Evolutionary conservation across 2,888 invertebrate genomes (phyloP).

Genomic region (Dendrolimus houi): DNA sequence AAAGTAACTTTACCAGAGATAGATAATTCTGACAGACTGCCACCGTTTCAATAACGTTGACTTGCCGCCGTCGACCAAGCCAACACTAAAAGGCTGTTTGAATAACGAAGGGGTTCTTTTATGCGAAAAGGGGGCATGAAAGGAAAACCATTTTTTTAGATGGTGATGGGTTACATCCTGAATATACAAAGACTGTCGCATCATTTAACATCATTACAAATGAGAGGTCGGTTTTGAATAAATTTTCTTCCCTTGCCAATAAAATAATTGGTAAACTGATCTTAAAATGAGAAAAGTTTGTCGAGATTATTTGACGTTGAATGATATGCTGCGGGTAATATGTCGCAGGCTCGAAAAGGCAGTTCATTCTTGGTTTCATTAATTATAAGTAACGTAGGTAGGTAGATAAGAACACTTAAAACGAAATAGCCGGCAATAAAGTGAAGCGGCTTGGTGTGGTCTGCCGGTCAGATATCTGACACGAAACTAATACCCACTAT

Average conservation of each 20-base stretch:
- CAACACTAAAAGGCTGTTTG: constrained; percentile 55
- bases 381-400: too few relatives aligned
- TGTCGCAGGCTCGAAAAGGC: too few relatives aligned
- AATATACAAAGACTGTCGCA: constrained; percentile 58
- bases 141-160: constrained; percentile 62
- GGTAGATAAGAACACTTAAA: constrained; percentile 33
- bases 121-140: constrained; percentile 51
- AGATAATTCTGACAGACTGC: constrained; percentile 33
- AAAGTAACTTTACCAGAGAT: constrained; percentile 19
- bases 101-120: constrained; percentile 66
- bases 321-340: too few relatives aligned
- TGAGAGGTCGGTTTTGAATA: constrained; percentile 41
- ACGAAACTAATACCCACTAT: constrained; percentile 72
- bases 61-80: constrained; percentile 23
- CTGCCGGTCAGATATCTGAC: constrained; percentile 61
- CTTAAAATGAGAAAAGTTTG: too few relatives aligned
- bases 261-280: not conserved
- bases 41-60: constrained; percentile 32
- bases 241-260: constrained; percentile 14
- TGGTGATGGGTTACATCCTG: constrained; percentile 54
- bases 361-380: too few relatives aligned
- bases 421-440: constrained; percentile 54
- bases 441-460: constrained; percentile 24
- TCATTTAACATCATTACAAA: constrained; percentile 68
- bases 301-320: too few relatives aligned